Base-by-base conservation (phyloP, 2,113 vertebrate genomes). In the Amphiprion ocellaris region DNA sequence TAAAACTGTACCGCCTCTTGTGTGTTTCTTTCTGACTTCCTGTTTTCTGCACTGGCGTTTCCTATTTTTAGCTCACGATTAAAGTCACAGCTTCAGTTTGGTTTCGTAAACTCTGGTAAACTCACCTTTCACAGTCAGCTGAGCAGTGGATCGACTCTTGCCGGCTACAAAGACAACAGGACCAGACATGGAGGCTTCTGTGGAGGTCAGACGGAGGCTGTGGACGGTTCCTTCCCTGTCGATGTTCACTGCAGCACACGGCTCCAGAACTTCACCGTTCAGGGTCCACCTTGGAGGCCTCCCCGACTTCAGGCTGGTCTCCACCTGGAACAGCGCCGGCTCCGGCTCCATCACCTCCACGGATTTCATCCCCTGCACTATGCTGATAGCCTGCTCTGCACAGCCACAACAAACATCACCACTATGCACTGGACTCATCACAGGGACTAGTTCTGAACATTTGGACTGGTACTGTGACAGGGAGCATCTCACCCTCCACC, bases 311-410 rank as follows among this genome's bases (percentile, higher is more conserved):
- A 99, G 94, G 79, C 94, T 98, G 21, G 94, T 97, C 91, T 98
- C 96, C 0, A 97, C 97, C 67, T 97, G 95, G 79, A 99, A 98
- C 26, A 92, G 93, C 17, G 96, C 97, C 10, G 93, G 95, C 2
- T 95, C 94, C 0, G 98, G 97, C 80, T 98, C 96, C 55, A 93
- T 96, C 84, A 98, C 97, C 0, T 95, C 96, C 79, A 97, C 91
- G 0, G 97, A 94, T 62, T 80, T 95, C 91, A 99, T 88, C 39
- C 94, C 95, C 71, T 90, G 94, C 62, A 98, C 87, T 26, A 99
- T 97, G 62, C 72, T 93, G 82, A 99, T 99, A 68, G 96, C 95
- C 94, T 98, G 97, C 75, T 98, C 98, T 99, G 94, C 24, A 87
- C 80, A 90, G 60, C 59, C 73, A 84, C 19, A 68, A 89, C 12